Evolutionary conservation across 2,113 vertebrate species (phyloP), one percentile per base, ranked within the genome.

Genomic region (Pseudois nayaur): DNA sequence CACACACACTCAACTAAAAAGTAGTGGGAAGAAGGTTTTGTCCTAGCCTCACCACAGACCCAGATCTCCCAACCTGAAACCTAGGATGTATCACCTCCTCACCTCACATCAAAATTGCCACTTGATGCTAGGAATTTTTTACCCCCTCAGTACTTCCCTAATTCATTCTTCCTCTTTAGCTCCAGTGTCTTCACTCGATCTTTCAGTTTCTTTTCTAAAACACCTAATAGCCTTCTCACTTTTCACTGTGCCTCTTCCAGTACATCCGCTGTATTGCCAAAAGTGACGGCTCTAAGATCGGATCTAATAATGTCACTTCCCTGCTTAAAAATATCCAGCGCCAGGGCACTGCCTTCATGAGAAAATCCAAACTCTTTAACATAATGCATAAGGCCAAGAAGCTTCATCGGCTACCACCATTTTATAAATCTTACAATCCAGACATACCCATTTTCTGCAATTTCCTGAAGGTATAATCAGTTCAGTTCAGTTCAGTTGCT

Each of bases 1-100:
- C 67, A 40, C 67, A 71, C 67, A 71, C 67, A 71, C 19, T 23
- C 67, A 40, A 23, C 9, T 76, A 13, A 76, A 43, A 78, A 62
- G 5, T 64, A 40, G 3, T n/a, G 7, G 17, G 40, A 88, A 85
- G 31, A 31, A 14, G 16, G 67, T 60, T 84, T 45, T 45, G 36
- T 81, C n/a, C 16, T 50, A 43, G 14, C 3, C 50, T 6, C 8
- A 2, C 5, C 7, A 31, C 6, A 11, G 1, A 48, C 15, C 3
- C 74, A 62, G 17, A 36, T 74, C 81, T 64, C n/a, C 31, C 31
- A 84, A 40, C 29, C 3, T 33, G 1, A 96, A 81, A 48, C 13
- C 43, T 31, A 67, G 25, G 31, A 79, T 45, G 2, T 17, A 84
- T 84, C 5, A 74, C 48, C 19, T 74, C 14, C 45, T 74, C 36